Conservation (phyloP, 2,113 vertebrate species). For the Passer domesticus region DNA sequence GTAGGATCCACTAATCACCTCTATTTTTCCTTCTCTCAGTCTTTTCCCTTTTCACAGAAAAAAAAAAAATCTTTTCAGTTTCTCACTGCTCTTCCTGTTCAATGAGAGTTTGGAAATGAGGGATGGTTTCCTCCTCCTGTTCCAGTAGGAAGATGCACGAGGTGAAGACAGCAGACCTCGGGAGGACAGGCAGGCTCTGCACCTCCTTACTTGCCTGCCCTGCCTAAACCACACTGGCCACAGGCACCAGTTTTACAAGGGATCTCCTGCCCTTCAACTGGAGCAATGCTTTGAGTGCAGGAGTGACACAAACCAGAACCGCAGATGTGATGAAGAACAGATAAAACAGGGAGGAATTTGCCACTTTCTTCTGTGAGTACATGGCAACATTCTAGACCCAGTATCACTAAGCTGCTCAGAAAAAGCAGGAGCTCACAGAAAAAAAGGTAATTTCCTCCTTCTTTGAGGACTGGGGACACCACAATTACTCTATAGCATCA, state of each 20-base stretch:
- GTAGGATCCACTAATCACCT: not conserved
- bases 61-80: not conserved
- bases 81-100: not conserved
- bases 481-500: not conserved
- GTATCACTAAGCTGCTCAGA: not conserved
- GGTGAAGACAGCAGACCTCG: not conserved
- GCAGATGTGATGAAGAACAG: not conserved
- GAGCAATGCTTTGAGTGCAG: not conserved
- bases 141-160: accelerated
- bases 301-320: not conserved
- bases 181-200: not conserved
- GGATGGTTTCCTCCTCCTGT: not conserved
- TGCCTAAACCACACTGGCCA: not conserved
- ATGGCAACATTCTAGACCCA: not conserved
- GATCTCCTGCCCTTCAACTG: not conserved
- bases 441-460: not conserved
- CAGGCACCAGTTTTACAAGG: not conserved
- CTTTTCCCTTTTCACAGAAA: not conserved
- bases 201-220: not conserved
- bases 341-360: not conserved
- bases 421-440: not conserved
- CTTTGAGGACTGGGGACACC: not conserved
- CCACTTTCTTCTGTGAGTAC: not conserved
- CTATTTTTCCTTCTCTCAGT: not conserved
- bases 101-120: not conserved